phyloP scores from a whole-genome alignment of 2,113 vertebrate species.

The Chamaea fasciata region DNA sequence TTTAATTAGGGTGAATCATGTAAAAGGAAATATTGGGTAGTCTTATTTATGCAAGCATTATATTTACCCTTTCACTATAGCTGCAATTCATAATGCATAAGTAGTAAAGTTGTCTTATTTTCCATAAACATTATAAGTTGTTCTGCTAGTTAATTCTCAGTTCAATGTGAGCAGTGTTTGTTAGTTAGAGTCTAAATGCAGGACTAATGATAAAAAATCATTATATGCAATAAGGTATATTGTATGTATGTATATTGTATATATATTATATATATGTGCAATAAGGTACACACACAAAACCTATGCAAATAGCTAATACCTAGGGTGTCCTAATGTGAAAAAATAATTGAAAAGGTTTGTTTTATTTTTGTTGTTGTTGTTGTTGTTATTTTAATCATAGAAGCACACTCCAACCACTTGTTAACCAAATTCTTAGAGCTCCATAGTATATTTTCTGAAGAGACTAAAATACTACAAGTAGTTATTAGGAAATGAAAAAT shows the following conservation, averaged over 20 bases:
- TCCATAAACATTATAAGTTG: not conserved
- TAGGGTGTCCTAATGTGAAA: not conserved
- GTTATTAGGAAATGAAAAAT: not conserved
- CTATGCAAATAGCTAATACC: not conserved
- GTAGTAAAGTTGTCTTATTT: not conserved
- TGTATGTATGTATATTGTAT: no score
- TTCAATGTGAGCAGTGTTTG: not conserved
- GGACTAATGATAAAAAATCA: not conserved
- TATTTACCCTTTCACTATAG: not conserved
- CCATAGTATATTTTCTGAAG: not conserved
- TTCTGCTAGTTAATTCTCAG: not conserved
- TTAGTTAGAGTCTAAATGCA: not conserved
- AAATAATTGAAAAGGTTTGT: not conserved
- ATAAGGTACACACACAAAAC: not conserved
- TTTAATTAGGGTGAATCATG: not conserved
- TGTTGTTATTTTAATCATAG: not conserved
- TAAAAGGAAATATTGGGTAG: not conserved
- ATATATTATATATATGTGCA: not conserved
- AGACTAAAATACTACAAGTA: not conserved
- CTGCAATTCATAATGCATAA: not conserved
- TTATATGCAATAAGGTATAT: not conserved
- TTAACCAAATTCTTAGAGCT: not conserved
- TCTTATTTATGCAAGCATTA: not conserved
- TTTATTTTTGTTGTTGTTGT: no score
- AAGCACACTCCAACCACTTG: not conserved